Conservation (phyloP, 2,888 invertebrate genomes). For the Chalcosyrphus nemorum region DNA sequence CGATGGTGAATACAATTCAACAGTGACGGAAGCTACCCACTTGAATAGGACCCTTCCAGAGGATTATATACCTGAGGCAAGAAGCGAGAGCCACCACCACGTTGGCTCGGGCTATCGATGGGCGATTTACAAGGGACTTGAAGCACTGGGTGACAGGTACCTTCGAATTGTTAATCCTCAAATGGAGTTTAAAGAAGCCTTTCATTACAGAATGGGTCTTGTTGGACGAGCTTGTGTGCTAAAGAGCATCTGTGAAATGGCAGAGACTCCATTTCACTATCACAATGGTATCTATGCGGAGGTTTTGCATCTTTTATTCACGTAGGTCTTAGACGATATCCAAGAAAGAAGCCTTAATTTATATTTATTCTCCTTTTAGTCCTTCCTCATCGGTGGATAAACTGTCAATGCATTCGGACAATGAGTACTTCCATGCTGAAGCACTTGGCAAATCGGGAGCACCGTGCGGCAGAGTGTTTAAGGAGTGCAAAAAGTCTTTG, state of each 20-base stretch:
- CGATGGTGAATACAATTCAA: background rate
- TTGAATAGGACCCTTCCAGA: background rate
- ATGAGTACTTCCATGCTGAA: conserved; percentile 88
- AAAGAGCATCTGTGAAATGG: conserved; percentile 89
- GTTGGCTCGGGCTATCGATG: conserved; percentile 48
- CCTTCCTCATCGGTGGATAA: conserved; percentile 86
- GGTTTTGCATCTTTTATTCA: conserved; percentile 88
- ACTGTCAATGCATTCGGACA: conserved; percentile 85
- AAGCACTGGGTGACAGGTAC: conserved; percentile 38
- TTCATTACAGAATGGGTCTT: conserved; percentile 84
- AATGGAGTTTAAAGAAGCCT: too few relatives aligned
- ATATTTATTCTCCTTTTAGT: conserved; percentile 79
- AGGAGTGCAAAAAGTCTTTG: conserved; percentile 72
- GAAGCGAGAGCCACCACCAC: background rate
- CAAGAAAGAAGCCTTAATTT: background rate
- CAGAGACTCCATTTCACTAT: conserved; percentile 86
- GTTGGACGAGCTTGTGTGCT: conserved; percentile 87
- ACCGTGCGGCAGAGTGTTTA: conserved; percentile 74
- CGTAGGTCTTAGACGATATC: conserved; percentile 83
- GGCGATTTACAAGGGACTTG: conserved; percentile 53
- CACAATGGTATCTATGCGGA: conserved; percentile 88
- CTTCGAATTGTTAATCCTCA: background rate
- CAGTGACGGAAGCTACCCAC: background rate
- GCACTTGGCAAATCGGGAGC: conserved; percentile 83
- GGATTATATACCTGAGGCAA: background rate